Evolutionary conservation across 2,797 vertebrate genomes (phyloP), one percentile per base, ranked within the genome.

Genomic region (Hozukius guyotensis): DNA sequence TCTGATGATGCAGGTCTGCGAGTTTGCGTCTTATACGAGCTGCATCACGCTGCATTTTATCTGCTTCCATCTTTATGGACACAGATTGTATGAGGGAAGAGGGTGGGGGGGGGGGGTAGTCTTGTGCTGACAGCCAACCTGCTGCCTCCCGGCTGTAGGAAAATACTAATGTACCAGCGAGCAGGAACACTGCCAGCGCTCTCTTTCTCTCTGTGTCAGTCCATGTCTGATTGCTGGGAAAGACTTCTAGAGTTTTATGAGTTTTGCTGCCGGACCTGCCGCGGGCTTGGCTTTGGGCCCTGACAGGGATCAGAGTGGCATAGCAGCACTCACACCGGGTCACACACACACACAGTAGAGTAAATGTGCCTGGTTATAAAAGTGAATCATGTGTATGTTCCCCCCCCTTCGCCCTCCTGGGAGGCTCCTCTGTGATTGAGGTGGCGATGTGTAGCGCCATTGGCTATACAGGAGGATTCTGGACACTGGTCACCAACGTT

Each of bases 251-350:
- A 89, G 80, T 84, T 90, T 83, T 78, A 76, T 77, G 85, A 87
- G 82, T 86, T 88, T 88, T 84, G 88, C 89, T 93, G 90, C 88
- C 4, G 91, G 93, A 92, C 91, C 88, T 91, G 93, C 92, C 85
- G 86, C 87, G 6, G 90, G 89, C 90, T 89, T 94, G 92, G 92
- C 94, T 92, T 34, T 63, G 78, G 89, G 94, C 92, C 92, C 85
- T 87, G 78, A 86, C 85, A 85, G 71, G 85, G 88, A 91, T 87
- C 86, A 91, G 80, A 87, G 87, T 92, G 87, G 81, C 85, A 83
- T 56, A 65, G 78, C 72, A 77, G 62, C 70, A 61, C 71, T 70
- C 72, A 77, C 49, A 74, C 69, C 8, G 20, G 52, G 31, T 42
- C 64, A 8, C 20, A 22, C 32, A 16, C 29, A 16, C 53, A 70